These are phyloP conservation scores for Aptenodytes forsteri DNA, from an alignment of 2,113 vertebrate species.

Conservation along the genomic window DNA sequence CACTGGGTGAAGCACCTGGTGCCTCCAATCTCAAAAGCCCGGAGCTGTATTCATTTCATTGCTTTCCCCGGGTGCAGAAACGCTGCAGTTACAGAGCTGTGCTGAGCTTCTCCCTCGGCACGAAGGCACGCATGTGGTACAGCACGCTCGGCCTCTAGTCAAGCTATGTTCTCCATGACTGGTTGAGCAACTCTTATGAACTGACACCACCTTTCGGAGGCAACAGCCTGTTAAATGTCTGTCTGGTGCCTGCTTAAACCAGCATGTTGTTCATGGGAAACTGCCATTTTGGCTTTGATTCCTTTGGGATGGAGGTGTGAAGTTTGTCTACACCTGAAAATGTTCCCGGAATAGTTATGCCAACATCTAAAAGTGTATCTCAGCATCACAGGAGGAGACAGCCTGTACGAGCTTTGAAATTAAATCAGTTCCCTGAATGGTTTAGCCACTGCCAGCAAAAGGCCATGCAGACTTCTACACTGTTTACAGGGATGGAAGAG, in stretches of 20 bases:
- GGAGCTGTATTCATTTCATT: background rate
- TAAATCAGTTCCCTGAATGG: background rate
- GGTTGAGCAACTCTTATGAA: background rate
- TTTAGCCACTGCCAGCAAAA: background rate
- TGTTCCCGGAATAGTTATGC: background rate
- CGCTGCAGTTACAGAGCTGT: rapidly evolving
- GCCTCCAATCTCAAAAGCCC: background rate
- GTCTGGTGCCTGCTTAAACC: background rate
- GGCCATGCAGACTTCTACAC: background rate
- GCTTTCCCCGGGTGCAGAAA: background rate
- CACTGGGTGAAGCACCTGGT: background rate
- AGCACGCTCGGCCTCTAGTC: rapidly evolving
- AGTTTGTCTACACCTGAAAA: background rate
- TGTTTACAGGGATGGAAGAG: background rate
- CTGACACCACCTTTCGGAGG: background rate
- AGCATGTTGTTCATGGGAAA: background rate
- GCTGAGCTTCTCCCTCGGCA: background rate
- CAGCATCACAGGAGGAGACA: rapidly evolving
- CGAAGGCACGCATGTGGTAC: rapidly evolving
- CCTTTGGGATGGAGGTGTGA: background rate
- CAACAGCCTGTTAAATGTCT: background rate
- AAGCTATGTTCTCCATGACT: rapidly evolving
- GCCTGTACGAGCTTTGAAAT: background rate
- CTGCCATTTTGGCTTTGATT: rapidly evolving
- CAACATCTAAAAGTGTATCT: background rate